Evolutionary conservation across 2,113 vertebrate genomes (phyloP).

Genomic region (Hucho hucho): DNA sequence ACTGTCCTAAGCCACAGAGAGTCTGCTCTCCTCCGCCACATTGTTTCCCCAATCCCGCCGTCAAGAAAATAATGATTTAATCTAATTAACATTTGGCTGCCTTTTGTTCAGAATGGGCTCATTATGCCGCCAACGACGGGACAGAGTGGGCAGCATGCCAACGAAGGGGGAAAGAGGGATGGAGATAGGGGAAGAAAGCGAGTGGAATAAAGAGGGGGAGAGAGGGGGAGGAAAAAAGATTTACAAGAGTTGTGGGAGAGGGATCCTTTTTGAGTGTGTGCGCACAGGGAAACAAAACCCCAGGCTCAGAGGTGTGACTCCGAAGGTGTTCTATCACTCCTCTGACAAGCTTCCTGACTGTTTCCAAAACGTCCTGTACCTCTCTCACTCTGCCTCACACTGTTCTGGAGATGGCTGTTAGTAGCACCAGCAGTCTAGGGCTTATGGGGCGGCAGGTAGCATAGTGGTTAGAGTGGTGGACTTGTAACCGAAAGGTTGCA

Average conservation of each 20-base stretch:
- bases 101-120: conserved; percentile 66
- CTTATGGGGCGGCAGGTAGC: no score
- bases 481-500: no score
- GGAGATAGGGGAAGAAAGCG: conserved; percentile 7
- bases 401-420: conserved; percentile 15
- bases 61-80: conserved; percentile 69
- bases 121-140: conserved; percentile 64
- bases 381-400: conserved; percentile 2
- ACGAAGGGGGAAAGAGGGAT: conserved; percentile 26
- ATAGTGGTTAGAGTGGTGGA: no score
- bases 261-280: conserved; percentile 28
- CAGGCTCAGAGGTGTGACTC: conserved; percentile 10
- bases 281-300: background rate
- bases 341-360: background rate
- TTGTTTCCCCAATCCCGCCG: conserved; percentile 64
- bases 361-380: conserved; percentile 1
- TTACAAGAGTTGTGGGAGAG: background rate
- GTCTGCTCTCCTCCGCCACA: conserved; percentile 39
- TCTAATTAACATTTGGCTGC: conserved; percentile 76
- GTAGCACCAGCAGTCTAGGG: conserved; percentile 30
- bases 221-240: conserved; percentile 2
- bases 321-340: conserved; percentile 24
- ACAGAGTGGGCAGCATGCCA: conserved; percentile 57
- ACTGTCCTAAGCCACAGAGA: conserved; percentile 47
- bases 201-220: conserved; percentile 7